Percentiles rank a stretch among this genome's conserved stretches.
Evolutionary conservation across 2,888 invertebrate species (phyloP).

Genomic region (Lasioglossum lativentre): DNA sequence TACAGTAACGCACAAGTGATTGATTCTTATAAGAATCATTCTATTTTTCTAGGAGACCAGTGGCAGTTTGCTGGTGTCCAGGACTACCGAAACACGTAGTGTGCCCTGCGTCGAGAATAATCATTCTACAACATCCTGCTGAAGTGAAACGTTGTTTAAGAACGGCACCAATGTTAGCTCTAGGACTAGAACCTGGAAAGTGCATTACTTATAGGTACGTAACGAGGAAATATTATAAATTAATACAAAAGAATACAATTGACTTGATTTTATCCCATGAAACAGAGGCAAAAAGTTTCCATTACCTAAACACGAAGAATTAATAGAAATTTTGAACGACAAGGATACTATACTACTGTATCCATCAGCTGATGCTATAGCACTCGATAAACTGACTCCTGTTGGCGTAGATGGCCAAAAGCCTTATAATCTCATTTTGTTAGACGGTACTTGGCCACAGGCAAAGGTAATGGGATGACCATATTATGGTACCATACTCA

Average conservation of each 20-base stretch:
- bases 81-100: conserved; percentile 91
- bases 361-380: conserved; percentile 91
- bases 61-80: conserved; percentile 95
- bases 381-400: conserved; percentile 87
- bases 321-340: conserved; percentile 88
- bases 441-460: conserved; percentile 98
- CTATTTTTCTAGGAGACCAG: conserved; percentile 88
- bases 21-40: neutral
- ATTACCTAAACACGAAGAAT: conserved; percentile 87
- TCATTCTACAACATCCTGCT: conserved; percentile 96
- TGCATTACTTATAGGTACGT: conserved; percentile 87
- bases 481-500: neutral
- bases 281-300: conserved; percentile 95
- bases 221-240: neutral
- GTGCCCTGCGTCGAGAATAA: conserved; percentile 89
- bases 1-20: neutral
- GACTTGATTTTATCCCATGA: conserved; percentile 23
- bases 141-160: conserved; percentile 95
- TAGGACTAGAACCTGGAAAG: conserved; percentile 90
- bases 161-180: conserved; percentile 95
- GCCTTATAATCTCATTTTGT: conserved; percentile 91
- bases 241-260: neutral
- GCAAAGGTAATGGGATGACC: conserved; percentile 87
- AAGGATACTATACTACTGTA: conserved; percentile 92
- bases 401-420: conserved; percentile 83